phyloP scores from a whole-genome alignment of 2,888 invertebrate genomes.

The Drosophila phalerata region DNA sequence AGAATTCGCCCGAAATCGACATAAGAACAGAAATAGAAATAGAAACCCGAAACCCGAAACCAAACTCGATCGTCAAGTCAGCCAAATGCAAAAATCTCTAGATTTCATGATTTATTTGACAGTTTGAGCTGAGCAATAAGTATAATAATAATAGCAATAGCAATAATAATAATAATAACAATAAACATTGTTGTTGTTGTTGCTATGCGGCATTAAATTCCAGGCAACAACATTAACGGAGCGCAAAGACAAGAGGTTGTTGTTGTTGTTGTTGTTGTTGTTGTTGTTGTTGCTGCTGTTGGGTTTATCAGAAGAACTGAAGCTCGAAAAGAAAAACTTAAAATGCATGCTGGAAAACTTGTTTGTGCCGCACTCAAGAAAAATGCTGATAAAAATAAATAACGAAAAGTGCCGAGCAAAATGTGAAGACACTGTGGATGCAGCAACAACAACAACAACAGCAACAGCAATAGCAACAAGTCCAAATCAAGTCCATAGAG shows the following conservation, averaged over 20 bases:
- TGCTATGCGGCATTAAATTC: constrained; percentile 45
- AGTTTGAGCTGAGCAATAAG: constrained; percentile 37
- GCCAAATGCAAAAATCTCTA: constrained; percentile 47
- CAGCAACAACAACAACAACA: neutral
- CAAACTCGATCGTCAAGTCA: constrained; percentile 27
- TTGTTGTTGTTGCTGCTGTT: constrained; percentile 32
- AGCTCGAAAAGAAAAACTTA: constrained; percentile 37
- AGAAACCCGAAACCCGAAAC: constrained; percentile 9
- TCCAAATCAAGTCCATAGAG: constrained; percentile 19
- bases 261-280: constrained; percentile 29
- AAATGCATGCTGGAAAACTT: constrained; percentile 59
- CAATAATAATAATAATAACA: constrained; percentile 40
- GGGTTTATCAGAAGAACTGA: constrained; percentile 18
- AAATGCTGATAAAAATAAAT: constrained; percentile 71
- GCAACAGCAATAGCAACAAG: neutral
- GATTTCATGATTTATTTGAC: constrained; percentile 64
- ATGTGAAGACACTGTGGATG: constrained; percentile 24
- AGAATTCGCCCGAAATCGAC: constrained; percentile 7
- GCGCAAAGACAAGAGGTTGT: constrained; percentile 12
- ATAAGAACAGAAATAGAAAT: constrained; percentile 6
- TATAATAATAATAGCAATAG: constrained; percentile 32
- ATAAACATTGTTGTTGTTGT: constrained; percentile 27
- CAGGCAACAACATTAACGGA: constrained; percentile 31
- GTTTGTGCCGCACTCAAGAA: constrained; percentile 55
- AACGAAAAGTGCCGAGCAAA: constrained; percentile 58